Base-by-base conservation (phyloP, 2,797 vertebrate species). In the Chaunax sp. region DNA sequence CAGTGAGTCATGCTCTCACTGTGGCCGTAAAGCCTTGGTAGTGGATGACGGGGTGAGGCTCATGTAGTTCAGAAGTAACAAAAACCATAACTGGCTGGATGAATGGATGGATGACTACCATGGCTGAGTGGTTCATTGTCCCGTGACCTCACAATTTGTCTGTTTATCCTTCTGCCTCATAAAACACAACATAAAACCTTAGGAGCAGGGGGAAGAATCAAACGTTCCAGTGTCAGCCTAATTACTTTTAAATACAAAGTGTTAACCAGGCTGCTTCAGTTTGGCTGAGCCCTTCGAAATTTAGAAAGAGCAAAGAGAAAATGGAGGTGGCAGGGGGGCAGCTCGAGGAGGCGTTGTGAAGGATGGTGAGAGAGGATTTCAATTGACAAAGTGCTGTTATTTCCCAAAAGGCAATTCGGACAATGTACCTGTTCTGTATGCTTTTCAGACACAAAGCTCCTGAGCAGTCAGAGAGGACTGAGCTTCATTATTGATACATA, bases 121-220 rank as follows among this genome's bases (percentile, higher is more conserved):
- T 38, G 75, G 82, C 56, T 78, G 78, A 87, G 74, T 54, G 69
- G 68, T 83, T 82, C 62, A 88, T 72, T 69, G 76, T 89, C 75
- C 53, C 65, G 47, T 78, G 65, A 83, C 79, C 72, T 82, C 64
- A 74, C 76, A n/a, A n/a, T 30, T 30, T 56, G 68, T 68, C 80
- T 85, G 76, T 89, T 89, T 91, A 82, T 83, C 64, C 68, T 56
- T 80, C 72, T 68, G 75, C 78, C 84, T 87, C 81, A 77, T 89
- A 84, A 89, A 88, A 79, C 61, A 58, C 58, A 58, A 80, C 68
- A 82, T 81, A 79, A 88, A 86, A 78, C 52, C 69, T 66, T 65
- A 49, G 59, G 66, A 69, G 63, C 78, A 55, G 20, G 40, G 33
- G 72, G 75, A 55, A 79, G 28, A 85, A 79, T 85, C 68, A 78